These are phyloP conservation scores for Drosophila merina DNA, from an alignment of 2,888 invertebrate species.

Conservation along the genomic window DNA sequence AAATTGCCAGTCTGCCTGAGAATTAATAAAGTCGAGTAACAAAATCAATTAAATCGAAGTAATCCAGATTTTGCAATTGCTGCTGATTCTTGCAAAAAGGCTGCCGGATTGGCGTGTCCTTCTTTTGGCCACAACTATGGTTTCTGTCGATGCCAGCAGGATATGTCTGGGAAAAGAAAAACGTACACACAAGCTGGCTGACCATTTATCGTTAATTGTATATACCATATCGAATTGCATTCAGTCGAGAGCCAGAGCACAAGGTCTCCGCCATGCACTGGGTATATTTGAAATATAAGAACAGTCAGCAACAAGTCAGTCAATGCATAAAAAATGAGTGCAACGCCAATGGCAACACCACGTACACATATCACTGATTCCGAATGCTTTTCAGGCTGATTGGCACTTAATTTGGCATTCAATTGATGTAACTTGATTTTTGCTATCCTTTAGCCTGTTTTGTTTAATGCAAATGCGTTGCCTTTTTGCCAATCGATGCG, in stretches of 20 bases:
- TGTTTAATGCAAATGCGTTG: constrained; percentile 29
- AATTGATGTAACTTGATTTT: constrained; percentile 24
- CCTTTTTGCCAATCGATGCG: constrained; percentile 6
- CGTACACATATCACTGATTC: constrained; percentile 3
- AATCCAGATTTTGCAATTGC: constrained; percentile 3
- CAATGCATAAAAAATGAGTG: constrained; percentile 28
- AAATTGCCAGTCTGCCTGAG: not conserved
- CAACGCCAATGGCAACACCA: constrained; percentile 4
- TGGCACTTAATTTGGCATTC: constrained; percentile 58
- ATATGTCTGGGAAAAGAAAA: constrained; percentile 2
- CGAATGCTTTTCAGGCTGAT: constrained; percentile 28
- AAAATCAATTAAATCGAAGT: constrained; percentile 11
- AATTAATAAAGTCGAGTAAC: constrained; percentile 6
- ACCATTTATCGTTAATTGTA: constrained; percentile 62
- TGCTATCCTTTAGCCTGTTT: constrained; percentile 8
- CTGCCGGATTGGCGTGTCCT: not conserved
- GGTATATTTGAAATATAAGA: constrained; percentile 4
- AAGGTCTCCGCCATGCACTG: constrained; percentile 5
- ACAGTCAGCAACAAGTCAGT: constrained; percentile 34
- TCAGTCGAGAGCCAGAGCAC: constrained; percentile 22
- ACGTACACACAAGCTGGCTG: constrained; percentile 27
- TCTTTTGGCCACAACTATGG: constrained; percentile 1
- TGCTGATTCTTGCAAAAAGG: not conserved
- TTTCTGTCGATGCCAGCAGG: constrained; percentile 17
- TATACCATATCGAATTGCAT: constrained; percentile 44